Base-by-base conservation (phyloP, 2,888 invertebrate species). In the Antheraea yamamai region DNA sequence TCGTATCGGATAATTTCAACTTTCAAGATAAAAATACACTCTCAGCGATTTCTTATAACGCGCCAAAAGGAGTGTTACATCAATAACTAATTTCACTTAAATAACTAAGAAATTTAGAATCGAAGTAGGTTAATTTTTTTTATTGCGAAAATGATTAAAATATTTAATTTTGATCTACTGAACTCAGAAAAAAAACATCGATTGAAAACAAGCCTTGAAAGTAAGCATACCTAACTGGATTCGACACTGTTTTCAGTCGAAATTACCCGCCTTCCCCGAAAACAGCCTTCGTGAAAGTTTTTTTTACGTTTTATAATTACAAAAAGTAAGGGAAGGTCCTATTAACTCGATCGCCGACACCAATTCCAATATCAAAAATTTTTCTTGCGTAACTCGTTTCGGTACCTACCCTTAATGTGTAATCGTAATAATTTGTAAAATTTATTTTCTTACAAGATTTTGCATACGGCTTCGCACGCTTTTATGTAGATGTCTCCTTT, bases 181-280 rank as follows among this genome's bases (percentile, higher is more conserved):
- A 64, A n/a, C 73, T 73, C 68, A 75, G 77, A 79, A 76, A 86
- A 85, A 85, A 86, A 86, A 82, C 81, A 83, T 78, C 83, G 84
- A 88, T 88, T 85, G 85, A 87, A 89, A 89, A 88, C 83, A 88
- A 85, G 81, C 84, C 82, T 79, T 81, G 78, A 81, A 83, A 81
- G 80, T 78, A 77, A 47, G 26, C 81, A 83, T 81, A 78, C 80
- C 72, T 77, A 79, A 77, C 77, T 81, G 78, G 77, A 76, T 77
- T 79, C 77, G 77, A 77, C 78, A 79, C 77, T 76, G 78, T 77
- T 77, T 78, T 82, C 78, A 77, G 78, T 78, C 73, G 55, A 79
- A 83, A 83, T 83, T 81, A 78, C 80, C 81, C 79, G 78, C 80
- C 79, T 81, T 84, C 83, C 81, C 79, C 76, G 77, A 78, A 79